phyloP scores from a whole-genome alignment of 2,797 vertebrate genomes.

The Phylloscopus collybita region DNA sequence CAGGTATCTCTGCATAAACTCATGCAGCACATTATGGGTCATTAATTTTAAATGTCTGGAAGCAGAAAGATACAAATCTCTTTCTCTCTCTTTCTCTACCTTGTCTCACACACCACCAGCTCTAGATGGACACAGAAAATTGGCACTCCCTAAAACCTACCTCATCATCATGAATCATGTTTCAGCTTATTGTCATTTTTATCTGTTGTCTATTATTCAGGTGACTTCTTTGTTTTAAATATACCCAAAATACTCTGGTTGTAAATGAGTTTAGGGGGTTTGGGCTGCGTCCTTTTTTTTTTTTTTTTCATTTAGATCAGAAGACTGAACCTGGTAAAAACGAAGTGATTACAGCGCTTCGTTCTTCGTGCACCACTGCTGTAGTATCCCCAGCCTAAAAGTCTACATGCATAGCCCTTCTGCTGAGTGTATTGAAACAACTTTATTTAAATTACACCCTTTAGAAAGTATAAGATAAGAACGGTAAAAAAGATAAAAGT shows the following conservation, averaged over 20 bases:
- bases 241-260: neutral
- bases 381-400: neutral
- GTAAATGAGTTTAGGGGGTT: neutral
- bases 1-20: neutral
- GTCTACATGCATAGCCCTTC: neutral
- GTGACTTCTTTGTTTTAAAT: constrained; percentile 16
- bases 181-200: neutral
- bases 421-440: neutral
- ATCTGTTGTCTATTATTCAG: neutral
- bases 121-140: neutral
- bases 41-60: neutral
- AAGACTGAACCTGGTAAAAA: neutral
- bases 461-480: neutral
- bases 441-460: neutral
- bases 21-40: neutral
- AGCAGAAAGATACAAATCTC: neutral
- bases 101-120: neutral
- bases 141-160: neutral
- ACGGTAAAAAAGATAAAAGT: too few relatives aligned
- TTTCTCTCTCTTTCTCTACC: neutral
- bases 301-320: neutral
- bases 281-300: neutral
- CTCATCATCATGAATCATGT: neutral
- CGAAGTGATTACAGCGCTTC: neutral
- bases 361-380: neutral